phyloP scores from a whole-genome alignment of 2,797 vertebrate species.

The Ibycter americanus region DNA sequence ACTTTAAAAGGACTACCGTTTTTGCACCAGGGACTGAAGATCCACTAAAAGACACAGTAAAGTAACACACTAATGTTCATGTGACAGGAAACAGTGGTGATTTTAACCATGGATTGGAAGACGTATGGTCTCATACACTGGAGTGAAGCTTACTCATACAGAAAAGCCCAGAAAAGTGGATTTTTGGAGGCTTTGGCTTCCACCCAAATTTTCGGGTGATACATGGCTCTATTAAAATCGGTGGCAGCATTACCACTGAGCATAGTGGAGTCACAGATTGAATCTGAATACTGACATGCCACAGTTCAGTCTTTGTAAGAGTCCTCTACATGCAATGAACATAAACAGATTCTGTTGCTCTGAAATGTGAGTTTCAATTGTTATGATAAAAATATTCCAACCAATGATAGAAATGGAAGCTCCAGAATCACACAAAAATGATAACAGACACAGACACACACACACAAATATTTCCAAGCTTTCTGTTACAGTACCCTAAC shows the following conservation, averaged over 20 bases:
- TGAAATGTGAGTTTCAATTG: neutral
- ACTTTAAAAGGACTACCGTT: neutral
- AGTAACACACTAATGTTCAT: neutral
- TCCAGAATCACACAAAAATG: neutral
- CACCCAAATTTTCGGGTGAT: neutral
- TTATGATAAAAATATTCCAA: neutral
- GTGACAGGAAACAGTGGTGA: neutral
- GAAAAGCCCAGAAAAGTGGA: neutral
- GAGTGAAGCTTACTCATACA: neutral
- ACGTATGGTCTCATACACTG: neutral
- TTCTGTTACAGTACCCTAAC: neutral
- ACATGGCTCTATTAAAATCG: neutral
- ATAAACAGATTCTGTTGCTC: neutral
- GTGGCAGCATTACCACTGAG: neutral
- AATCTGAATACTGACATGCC: rapidly evolving
- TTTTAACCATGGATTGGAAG: neutral
- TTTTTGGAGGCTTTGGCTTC: neutral
- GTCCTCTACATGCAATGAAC: neutral
- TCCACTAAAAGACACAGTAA: neutral
- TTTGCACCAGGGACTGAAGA: neutral
- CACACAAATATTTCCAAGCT: neutral
- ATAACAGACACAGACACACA: neutral
- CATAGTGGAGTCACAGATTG: too few species aligned
- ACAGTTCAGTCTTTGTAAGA: neutral
- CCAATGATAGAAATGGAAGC: neutral